A percentile compares a stretch with the other conserved stretches of the same genome.
These are phyloP conservation scores for Dreissena rostriformis DNA, from an alignment of 1,140 invertebrate genomes.

Conservation along the genomic window DNA sequence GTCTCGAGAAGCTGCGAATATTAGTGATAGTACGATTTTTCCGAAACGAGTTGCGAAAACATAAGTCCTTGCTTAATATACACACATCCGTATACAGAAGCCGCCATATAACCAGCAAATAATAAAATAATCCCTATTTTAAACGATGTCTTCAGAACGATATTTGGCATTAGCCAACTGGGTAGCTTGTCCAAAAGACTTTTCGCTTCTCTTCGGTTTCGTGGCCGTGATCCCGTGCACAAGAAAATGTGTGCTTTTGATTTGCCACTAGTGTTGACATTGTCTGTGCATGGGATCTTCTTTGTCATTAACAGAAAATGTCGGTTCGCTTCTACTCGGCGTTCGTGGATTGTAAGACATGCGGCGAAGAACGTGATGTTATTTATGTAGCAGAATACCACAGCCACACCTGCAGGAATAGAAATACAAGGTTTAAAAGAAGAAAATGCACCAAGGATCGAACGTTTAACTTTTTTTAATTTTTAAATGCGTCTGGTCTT, in stretches of 20 bases:
- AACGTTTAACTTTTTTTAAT: too few species aligned
- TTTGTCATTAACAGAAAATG: conserved; percentile 53
- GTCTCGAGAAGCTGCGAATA: conserved; percentile 33
- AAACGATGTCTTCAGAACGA: conserved; percentile 82
- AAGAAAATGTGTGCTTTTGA: conserved; percentile 14
- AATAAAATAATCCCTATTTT: conserved; percentile 87
- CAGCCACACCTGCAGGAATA: conserved; percentile 48
- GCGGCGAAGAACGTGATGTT: conserved; percentile 55
- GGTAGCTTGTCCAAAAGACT: conserved; percentile 51
- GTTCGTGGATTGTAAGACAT: conserved; percentile 54
- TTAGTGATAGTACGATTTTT: conserved; percentile 73
- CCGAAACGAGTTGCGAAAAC: conserved; percentile 79
- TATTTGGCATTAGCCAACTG: conserved; percentile 44
- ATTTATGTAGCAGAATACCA: conserved; percentile 59
- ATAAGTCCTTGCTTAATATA: conserved; percentile 93
- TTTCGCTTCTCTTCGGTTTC: conserved; percentile 22
- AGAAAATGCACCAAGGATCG: neutral
- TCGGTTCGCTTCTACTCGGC: conserved; percentile 36
- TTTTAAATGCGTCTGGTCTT: neutral
- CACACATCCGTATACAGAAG: conserved; percentile 94
- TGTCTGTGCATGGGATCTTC: conserved; percentile 11
- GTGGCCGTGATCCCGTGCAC: conserved; percentile 29
- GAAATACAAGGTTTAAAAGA: neutral
- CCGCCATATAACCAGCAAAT: conserved; percentile 91
- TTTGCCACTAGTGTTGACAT: neutral